Percentiles rank a stretch among this genome's conserved stretches.
Evolutionary conservation across 2,113 vertebrate genomes (phyloP).

Genomic region (Gallinago media): DNA sequence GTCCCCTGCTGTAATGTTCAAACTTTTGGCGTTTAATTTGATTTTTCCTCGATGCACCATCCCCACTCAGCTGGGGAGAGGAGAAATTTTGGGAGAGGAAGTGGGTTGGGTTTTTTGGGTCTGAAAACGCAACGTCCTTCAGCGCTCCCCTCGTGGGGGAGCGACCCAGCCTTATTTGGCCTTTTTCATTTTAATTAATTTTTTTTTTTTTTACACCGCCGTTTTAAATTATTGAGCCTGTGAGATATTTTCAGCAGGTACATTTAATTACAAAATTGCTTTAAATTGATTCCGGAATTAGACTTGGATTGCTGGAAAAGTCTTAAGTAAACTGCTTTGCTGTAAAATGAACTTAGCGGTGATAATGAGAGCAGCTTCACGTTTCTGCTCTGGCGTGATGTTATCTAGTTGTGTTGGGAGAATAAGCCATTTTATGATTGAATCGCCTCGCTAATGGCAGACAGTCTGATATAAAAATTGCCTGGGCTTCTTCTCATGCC

Average conservation of each 20-base stretch:
- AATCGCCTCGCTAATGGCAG: neutral
- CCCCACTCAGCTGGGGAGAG: neutral
- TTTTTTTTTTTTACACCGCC: neutral
- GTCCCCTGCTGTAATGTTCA: neutral
- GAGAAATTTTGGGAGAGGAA: neutral
- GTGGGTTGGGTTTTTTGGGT: neutral
- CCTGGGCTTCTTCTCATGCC: too few species aligned
- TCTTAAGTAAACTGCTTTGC: slow-evolving; percentile 44
- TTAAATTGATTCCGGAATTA: slow-evolving; percentile 32
- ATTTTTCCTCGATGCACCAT: neutral
- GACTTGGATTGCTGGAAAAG: slow-evolving; percentile 27
- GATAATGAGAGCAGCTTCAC: neutral
- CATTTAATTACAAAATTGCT: slow-evolving; percentile 61
- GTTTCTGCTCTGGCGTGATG: neutral
- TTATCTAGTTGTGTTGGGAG: neutral
- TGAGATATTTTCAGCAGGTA: slow-evolving; percentile 60
- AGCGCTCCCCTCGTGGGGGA: neutral
- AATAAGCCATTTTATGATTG: slow-evolving; percentile 40
- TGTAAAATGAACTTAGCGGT: slow-evolving; percentile 44
- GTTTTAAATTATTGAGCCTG: slow-evolving; percentile 29
- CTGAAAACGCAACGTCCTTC: slow-evolving; percentile 14
- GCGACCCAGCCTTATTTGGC: neutral
- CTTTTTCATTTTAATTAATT: slow-evolving; percentile 55
- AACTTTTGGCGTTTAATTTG: neutral
- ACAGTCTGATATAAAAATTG: too few species aligned